phyloP scores from a whole-genome alignment of 2,113 vertebrate genomes.

The Hippocampus barbouri region DNA sequence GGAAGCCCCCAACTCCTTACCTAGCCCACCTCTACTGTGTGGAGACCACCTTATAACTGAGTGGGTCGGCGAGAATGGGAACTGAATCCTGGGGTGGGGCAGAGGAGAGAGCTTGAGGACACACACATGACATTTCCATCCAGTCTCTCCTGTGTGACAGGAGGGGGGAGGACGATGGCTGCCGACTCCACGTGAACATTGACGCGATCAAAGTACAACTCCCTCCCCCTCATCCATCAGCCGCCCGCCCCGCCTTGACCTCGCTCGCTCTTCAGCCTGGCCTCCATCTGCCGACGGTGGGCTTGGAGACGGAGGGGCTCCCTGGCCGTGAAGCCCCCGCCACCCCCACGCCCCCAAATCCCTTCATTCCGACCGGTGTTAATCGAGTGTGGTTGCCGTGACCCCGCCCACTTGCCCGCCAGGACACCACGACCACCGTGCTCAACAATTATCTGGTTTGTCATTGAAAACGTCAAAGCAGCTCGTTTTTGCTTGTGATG shows the following conservation, averaged over 20 bases:
- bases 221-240: neutral
- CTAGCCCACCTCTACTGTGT: constrained; percentile 67
- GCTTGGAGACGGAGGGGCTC: neutral
- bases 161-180: constrained; percentile 45
- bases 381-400: constrained; percentile 39
- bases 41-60: constrained; percentile 75
- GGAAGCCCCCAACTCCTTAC: constrained; percentile 35
- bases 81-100: constrained; percentile 2
- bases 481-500: constrained; percentile 35
- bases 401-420: constrained; percentile 1
- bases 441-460: constrained; percentile 27
- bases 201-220: constrained; percentile 24
- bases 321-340: neutral
- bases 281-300: neutral
- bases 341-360: constrained; percentile 20
- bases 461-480: constrained; percentile 1
- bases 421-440: constrained; percentile 41
- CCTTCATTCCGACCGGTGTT: constrained; percentile 59
- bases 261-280: neutral
- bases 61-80: constrained; percentile 24
- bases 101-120: constrained; percentile 41
- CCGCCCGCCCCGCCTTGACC: constrained; percentile 13
- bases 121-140: constrained; percentile 49
- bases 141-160: constrained; percentile 11
- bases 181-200: constrained; percentile 50